Evolutionary conservation across 2,888 invertebrate species (phyloP).

Genomic region (Caenorhabditis sp.): DNA sequence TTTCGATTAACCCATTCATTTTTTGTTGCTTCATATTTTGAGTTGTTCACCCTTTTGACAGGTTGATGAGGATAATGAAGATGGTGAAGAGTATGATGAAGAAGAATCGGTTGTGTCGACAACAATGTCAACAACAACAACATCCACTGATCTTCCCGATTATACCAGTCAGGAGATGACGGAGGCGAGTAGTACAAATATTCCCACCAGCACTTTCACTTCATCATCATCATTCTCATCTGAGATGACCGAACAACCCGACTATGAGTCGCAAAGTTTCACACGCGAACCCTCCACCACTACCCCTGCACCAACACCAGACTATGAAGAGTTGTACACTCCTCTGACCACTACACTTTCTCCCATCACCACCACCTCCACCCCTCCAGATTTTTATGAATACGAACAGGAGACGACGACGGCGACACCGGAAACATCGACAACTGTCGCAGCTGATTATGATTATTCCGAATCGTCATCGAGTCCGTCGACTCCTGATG

Average conservation of each 20-base stretch:
- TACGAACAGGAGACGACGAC: no score
- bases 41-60: slow-evolving; percentile 8
- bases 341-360: not conserved
- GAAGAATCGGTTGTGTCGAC: no score
- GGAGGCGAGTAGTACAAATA: slow-evolving; percentile 20
- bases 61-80: slow-evolving; percentile 38
- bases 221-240: not conserved
- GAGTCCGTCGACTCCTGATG: not conserved
- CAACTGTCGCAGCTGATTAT: no score
- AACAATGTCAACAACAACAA: slow-evolving; percentile 10
- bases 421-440: not conserved
- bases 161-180: slow-evolving; percentile 21
- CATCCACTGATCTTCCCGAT: slow-evolving; percentile 16
- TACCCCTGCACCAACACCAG: not conserved
- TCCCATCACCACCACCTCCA: no score
- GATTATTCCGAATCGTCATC: not conserved
- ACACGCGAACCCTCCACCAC: not conserved
- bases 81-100: slow-evolving; percentile 24
- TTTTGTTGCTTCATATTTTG: not conserved
- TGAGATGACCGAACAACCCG: not conserved
- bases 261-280: not conserved
- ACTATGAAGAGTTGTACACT: not conserved
- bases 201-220: not conserved
- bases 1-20: no score
- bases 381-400: no score